These are phyloP conservation scores for Erebia palarica DNA, from an alignment of 2,888 invertebrate species.

Conservation along the genomic window DNA sequence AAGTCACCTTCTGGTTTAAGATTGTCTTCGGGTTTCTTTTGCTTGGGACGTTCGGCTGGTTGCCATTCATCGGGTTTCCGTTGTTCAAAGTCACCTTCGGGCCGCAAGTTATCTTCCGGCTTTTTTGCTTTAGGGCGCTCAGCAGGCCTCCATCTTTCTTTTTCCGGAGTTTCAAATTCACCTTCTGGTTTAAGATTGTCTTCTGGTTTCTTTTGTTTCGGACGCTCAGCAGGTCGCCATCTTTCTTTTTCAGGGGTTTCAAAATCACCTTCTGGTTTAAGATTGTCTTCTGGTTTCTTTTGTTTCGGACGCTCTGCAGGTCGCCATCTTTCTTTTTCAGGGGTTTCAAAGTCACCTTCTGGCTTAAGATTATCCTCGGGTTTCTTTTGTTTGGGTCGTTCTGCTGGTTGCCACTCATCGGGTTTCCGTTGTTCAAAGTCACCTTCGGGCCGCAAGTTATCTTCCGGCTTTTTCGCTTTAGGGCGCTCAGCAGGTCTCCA, in stretches of 20 bases:
- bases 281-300: conserved; percentile 65
- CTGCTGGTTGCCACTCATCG: conserved; percentile 71
- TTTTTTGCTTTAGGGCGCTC: conserved; percentile 59
- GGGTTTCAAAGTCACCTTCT: conserved; percentile 72
- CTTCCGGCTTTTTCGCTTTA: conserved; percentile 62
- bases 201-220: conserved; percentile 52
- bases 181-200: conserved; percentile 58
- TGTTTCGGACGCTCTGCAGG: no score
- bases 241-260: conserved; percentile 55
- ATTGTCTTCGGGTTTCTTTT: conserved; percentile 80
- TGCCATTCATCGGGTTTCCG: conserved; percentile 61
- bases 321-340: no score
- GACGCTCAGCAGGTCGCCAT: conserved; percentile 67
- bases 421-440: conserved; percentile 65
- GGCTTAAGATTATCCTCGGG: conserved; percentile 79
- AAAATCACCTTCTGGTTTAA: conserved; percentile 80
- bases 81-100: conserved; percentile 75
- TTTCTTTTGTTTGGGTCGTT: conserved; percentile 72
- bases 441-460: conserved; percentile 79
- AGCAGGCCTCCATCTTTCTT: conserved; percentile 61
- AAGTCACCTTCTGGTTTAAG: conserved; percentile 76
- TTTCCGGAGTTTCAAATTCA: conserved; percentile 74
- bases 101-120: conserved; percentile 74
- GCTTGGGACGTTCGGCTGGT: conserved; percentile 76
- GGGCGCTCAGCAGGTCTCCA: conserved; percentile 62